Evolutionary conservation across 1,140 invertebrate species (phyloP), one percentile per base, ranked within the genome.

Genomic region (Lordiphosa collinella): DNA sequence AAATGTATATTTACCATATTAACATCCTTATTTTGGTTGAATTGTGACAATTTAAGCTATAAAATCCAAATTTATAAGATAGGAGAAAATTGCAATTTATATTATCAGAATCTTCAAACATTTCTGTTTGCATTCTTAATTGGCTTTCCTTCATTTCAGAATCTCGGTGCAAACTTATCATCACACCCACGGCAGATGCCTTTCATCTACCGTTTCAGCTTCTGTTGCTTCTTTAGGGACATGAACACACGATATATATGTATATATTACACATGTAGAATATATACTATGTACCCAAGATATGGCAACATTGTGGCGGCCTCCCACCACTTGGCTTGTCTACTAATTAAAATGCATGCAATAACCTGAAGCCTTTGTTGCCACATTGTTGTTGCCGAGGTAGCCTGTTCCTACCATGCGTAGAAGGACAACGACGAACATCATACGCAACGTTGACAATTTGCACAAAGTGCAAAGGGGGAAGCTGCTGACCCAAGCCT

Each of bases 261-360:
- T 18, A 12, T 44, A 9, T 44, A 9, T 25, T 5, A 10, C 22
- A 5, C 25, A n/a, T 12, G 18, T 7, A 36, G n/a, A 5, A 38
- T 18, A 40, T n/a, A 18, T n/a, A 40, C 40, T 22, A 25, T 36
- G 4, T 29, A 29, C 25, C 25, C 25, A 29, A 14, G 36, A 31
- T 29, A 31, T 14, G 13, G 47, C 50, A 44, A 34, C 11, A 25
- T 52, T 51, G 75, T 69, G 70, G 70, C 10, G 16, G 10, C 41
- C 11, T 12, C 18, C 75, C 76, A 37, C 78, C 76, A 82, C 76
- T 82, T 82, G 78, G 76, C 76, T 84, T 82, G 76, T 84, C 76
- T 82, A 82, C 76, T 82, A 82, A 82, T 82, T 82, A 82, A 82
- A 82, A 82, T 82, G 76, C 76, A 84, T 84, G 76, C 76, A 84